These are phyloP conservation scores for Cladopsammia gracilis DNA, from an alignment of 64 coral and sea anemone genomes.

Conservation along the genomic window DNA sequence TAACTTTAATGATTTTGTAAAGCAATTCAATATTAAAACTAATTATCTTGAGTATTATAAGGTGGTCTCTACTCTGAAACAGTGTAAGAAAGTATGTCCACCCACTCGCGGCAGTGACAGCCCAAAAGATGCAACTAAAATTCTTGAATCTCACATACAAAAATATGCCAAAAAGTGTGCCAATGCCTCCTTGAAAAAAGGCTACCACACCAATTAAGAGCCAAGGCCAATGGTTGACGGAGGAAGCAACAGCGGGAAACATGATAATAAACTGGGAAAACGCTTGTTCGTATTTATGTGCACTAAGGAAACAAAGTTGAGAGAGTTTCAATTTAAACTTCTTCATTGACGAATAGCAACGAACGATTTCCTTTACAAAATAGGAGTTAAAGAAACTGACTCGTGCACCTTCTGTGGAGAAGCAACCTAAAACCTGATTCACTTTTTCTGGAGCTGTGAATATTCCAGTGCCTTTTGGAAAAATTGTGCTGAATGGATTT, in stretches of 20 bases:
- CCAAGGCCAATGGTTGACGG: too few species aligned
- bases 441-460: conserved; percentile 13
- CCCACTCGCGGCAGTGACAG: too few species aligned
- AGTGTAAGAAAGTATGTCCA: too few species aligned
- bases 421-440: conserved; percentile 4
- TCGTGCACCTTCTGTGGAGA: conserved; percentile 12
- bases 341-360: conserved; percentile 42
- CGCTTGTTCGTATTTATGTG: neutral
- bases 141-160: neutral
- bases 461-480: neutral
- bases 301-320: conserved; percentile 27
- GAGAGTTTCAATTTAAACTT: conserved; percentile 36
- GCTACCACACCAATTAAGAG: too few species aligned
- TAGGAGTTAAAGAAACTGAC: conserved; percentile 1
- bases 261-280: neutral
- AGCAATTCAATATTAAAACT: too few species aligned
- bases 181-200: neutral
- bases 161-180: neutral
- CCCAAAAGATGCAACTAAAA: too few species aligned
- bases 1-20: too few species aligned
- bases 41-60: too few species aligned
- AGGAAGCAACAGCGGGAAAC: neutral
- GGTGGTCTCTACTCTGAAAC: too few species aligned
- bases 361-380: conserved; percentile 50
- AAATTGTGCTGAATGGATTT: neutral